A percentile compares a stretch with the other conserved stretches of the same genome.
These are phyloP conservation scores for Euleptes europaea DNA, from an alignment of 2,113 vertebrate species.

Conservation along the genomic window DNA sequence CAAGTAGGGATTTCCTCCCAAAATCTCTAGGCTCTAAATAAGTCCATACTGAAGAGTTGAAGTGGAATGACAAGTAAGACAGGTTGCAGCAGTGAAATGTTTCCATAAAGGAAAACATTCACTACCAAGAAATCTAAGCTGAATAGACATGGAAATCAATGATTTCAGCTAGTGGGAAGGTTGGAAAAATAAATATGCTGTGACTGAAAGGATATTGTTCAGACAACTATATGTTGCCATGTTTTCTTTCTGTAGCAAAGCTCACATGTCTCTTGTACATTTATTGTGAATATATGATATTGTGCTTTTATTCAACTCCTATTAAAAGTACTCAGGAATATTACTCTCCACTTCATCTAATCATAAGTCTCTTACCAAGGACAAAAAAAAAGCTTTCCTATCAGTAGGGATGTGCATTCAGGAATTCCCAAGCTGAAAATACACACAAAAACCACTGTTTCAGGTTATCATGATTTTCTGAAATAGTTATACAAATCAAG, in stretches of 20 bases:
- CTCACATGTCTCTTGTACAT: fast-evolving
- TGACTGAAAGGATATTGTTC: constrained; percentile 6
- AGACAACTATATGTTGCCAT: neutral
- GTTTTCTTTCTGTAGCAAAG: neutral
- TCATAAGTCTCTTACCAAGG: neutral
- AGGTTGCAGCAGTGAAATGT: neutral
- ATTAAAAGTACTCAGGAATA: neutral
- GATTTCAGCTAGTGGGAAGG: neutral
- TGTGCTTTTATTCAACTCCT: neutral
- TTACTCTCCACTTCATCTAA: neutral
- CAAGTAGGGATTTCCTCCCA: neutral
- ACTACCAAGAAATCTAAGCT: constrained; percentile 12
- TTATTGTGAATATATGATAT: neutral
- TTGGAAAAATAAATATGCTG: neutral
- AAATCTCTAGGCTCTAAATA: constrained; percentile 16
- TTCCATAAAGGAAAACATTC: neutral
- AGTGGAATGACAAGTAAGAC: neutral
- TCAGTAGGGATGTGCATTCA: no score
- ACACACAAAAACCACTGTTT: no score
- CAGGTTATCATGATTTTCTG: no score
- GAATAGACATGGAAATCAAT: neutral
- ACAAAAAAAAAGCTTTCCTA: no score
- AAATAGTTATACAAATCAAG: no score
- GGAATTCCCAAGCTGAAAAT: no score
- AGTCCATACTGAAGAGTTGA: fast-evolving